Base-by-base conservation (phyloP, 1,140 invertebrate species). In the Ridgeia piscesae region DNA sequence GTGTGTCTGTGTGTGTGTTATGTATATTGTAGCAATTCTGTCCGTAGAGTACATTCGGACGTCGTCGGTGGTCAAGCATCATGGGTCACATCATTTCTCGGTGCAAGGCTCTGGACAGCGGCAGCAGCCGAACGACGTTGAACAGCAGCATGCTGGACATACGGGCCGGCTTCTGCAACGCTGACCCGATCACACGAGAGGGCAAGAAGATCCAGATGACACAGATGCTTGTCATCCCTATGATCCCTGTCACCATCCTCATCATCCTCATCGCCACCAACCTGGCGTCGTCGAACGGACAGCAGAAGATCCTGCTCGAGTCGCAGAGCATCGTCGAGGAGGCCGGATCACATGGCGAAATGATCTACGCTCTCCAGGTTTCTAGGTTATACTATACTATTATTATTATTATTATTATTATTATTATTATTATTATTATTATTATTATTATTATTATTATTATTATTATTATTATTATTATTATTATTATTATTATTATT, bases 141-240 rank as follows among this genome's bases (percentile, higher is more conserved):
- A 90, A 34, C 89, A 58, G 91, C 34, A 91, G 91, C 48, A 91
- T 48, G 35, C 33, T 91, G 91, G 93, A 93, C 31, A 91, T 93
- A 14, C 90, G 89, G 33, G 88, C 93, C 6, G 93, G 93, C 31
- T 89, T 93, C 17, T 93, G 93, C 58, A 93, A 93, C 89, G 93
- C 93, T 48, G 93, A 93, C 88, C 93, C 93, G 77, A 93, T 93
- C 42, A 93, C 93, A 2, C 91, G 91, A 35, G 89, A 92, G 17
- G 93, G 93, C 14, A 93, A 93, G 42, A 88, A 89, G 33, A 93
- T 93, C 33, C 93, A 93, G 90, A 93, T 92, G 93, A 58, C 90
- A 2, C 93, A 93, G 93, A 93, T 93, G 92, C 35, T 93, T n/a
- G 33, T 89, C 35, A 92, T 93, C 48, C 93, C 93, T 6, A 89